Evolutionary conservation across 2,888 invertebrate genomes (phyloP).

Genomic region (Actias luna): DNA sequence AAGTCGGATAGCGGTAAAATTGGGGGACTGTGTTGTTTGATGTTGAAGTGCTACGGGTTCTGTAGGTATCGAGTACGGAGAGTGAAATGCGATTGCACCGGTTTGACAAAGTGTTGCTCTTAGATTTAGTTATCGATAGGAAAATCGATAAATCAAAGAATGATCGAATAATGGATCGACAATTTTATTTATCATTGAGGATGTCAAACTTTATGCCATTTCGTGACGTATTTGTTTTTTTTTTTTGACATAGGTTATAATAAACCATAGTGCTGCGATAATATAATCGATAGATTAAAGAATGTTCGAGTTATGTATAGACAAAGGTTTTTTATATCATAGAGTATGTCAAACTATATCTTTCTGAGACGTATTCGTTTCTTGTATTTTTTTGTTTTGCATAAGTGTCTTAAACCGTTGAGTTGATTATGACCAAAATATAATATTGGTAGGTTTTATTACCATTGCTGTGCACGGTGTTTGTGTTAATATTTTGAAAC

Average conservation of each 20-base stretch:
- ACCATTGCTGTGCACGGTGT: conserved; percentile 38
- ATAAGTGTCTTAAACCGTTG: conserved; percentile 18
- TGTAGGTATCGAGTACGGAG: conserved; percentile 62
- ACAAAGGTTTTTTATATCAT: conserved; percentile 10
- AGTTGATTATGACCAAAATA: conserved; percentile 30
- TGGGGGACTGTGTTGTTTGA: conserved; percentile 64
- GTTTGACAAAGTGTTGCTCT: conserved; percentile 57
- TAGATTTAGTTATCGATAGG: conserved; percentile 27
- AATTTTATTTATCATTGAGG: conserved; percentile 9
- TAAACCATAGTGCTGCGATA: too few relatives aligned
- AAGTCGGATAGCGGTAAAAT: conserved; percentile 60
- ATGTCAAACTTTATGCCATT: conserved; percentile 22
- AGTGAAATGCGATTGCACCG: conserved; percentile 58
- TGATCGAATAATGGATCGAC: not conserved
- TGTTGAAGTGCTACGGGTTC: conserved; percentile 70
- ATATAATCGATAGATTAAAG: conserved; percentile 15
- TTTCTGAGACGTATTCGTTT: conserved; percentile 31
- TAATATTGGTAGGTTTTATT: conserved; percentile 33
- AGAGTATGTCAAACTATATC: conserved; percentile 15
- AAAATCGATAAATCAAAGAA: conserved; percentile 11
- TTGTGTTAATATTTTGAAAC: conserved; percentile 20
- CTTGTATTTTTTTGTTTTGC: too few relatives aligned
- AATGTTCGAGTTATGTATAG: not conserved
- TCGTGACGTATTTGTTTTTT: conserved; percentile 29
- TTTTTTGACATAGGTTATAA: conserved; percentile 25